Evolutionary conservation across 2,888 invertebrate species (phyloP).

Genomic region (Drosophila acutilabella): DNA sequence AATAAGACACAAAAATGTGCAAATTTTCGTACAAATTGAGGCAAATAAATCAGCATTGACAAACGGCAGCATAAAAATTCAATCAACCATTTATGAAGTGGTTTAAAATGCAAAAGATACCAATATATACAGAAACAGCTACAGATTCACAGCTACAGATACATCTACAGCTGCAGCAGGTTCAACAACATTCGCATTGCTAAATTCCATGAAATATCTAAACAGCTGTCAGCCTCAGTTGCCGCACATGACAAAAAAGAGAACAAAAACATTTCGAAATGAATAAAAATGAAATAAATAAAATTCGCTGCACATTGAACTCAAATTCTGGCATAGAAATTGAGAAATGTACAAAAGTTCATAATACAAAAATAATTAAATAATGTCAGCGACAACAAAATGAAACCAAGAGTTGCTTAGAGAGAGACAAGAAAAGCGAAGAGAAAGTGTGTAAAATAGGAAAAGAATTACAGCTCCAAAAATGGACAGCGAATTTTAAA

Average conservation of each 20-base stretch:
- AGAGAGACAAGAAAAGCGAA: background rate
- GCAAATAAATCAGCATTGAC: constrained; percentile 68
- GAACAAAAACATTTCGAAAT: constrained; percentile 5
- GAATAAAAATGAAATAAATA: constrained; percentile 21
- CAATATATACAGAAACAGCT: constrained; percentile 10
- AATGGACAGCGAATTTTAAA: background rate
- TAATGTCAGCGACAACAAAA: constrained; percentile 34
- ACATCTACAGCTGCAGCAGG: constrained; percentile 40
- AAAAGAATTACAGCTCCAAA: constrained; percentile 1
- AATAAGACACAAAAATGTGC: constrained; percentile 19
- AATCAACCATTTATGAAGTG: constrained; percentile 27
- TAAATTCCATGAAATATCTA: constrained; percentile 57
- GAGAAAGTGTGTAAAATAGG: constrained; percentile 3
- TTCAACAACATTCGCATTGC: constrained; percentile 53
- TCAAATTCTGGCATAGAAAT: constrained; percentile 34
- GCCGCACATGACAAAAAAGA: constrained; percentile 43
- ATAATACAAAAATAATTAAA: constrained; percentile 28
- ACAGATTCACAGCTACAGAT: constrained; percentile 11
- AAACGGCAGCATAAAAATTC: constrained; percentile 60
- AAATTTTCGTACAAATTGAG: constrained; percentile 19
- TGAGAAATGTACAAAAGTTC: background rate
- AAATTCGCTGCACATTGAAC: constrained; percentile 54
- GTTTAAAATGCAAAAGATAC: background rate
- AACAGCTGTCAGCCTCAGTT: constrained; percentile 53
- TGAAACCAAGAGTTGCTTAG: constrained; percentile 2